A percentile compares a stretch with the other conserved stretches of the same genome.
Evolutionary conservation across 2,113 vertebrate genomes (phyloP).

Genomic region (Myotis lucifugus): DNA sequence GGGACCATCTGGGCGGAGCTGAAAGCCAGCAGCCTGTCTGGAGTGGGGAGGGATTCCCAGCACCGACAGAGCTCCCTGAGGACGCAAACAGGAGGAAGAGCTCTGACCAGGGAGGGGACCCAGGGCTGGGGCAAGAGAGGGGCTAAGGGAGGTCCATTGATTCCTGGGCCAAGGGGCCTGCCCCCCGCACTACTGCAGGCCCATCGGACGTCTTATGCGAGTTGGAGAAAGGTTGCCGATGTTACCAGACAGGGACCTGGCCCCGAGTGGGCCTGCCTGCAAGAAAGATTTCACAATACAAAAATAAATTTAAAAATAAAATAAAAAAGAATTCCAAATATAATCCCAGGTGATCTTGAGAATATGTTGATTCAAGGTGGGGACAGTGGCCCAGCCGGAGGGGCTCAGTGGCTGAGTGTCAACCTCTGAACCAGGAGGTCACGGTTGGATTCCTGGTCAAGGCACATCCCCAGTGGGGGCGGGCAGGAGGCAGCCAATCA

Average conservation of each 20-base stretch:
- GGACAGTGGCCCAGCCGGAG: background rate
- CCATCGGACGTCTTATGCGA: background rate
- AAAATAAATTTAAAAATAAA: too few species aligned
- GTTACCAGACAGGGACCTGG: background rate
- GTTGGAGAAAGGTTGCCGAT: background rate
- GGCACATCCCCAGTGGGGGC: too few species aligned
- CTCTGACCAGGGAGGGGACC: background rate
- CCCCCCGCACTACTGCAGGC: background rate
- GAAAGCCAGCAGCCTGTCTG: background rate
- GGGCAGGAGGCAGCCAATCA: too few species aligned
- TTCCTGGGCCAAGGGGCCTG: too few species aligned
- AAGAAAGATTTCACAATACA: background rate
- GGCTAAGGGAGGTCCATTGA: background rate
- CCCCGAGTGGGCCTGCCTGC: background rate
- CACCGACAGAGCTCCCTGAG: background rate
- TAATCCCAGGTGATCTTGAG: background rate
- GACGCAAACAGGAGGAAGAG: background rate
- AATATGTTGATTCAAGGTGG: background rate
- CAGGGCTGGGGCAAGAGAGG: background rate
- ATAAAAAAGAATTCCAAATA: background rate
- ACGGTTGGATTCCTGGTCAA: too few species aligned
- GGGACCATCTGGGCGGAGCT: fast-evolving
- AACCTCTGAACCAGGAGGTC: too few species aligned
- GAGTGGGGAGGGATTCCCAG: too few species aligned
- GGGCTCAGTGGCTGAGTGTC: too few species aligned